Evolutionary conservation across 2,797 vertebrate genomes (phyloP).

Genomic region (Pangasius macronema): DNA sequence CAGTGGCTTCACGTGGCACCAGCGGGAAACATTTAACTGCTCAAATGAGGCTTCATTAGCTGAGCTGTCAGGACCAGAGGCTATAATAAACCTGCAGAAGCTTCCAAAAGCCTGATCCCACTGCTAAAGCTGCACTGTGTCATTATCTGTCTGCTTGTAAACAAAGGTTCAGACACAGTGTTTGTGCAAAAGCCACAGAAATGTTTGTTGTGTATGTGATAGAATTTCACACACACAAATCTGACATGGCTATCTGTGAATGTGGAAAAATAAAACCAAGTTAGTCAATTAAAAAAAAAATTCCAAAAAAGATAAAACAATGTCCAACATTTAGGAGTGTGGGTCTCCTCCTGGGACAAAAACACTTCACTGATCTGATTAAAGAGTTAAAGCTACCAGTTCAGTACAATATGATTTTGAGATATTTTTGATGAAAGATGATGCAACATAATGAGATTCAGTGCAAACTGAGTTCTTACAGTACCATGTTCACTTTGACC

Average conservation of each 20-base stretch:
- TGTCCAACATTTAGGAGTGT: no score
- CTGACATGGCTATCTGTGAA: background rate
- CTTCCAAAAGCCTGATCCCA: slow-evolving; percentile 51
- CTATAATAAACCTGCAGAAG: slow-evolving; percentile 40
- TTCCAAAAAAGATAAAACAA: background rate
- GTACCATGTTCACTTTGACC: background rate
- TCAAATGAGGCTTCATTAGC: slow-evolving; percentile 65
- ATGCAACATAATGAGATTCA: background rate
- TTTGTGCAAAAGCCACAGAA: slow-evolving; percentile 18
- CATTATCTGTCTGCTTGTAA: slow-evolving; percentile 48
- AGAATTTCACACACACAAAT: background rate
- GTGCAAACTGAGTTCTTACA: background rate
- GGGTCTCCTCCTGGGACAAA: background rate
- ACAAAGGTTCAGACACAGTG: slow-evolving; percentile 27
- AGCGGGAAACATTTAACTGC: slow-evolving; percentile 60
- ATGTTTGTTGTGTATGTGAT: slow-evolving; percentile 7
- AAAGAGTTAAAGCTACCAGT: background rate
- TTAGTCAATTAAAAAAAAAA: background rate
- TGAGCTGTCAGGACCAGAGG: slow-evolving; percentile 52
- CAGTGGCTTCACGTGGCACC: slow-evolving; percentile 25
- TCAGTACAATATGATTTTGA: background rate
- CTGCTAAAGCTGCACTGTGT: slow-evolving; percentile 50
- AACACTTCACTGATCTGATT: background rate
- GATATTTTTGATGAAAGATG: background rate
- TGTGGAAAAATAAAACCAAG: background rate